These are phyloP conservation scores for Tetragonisca angustula DNA, from an alignment of 2,888 invertebrate species.

Conservation along the genomic window DNA sequence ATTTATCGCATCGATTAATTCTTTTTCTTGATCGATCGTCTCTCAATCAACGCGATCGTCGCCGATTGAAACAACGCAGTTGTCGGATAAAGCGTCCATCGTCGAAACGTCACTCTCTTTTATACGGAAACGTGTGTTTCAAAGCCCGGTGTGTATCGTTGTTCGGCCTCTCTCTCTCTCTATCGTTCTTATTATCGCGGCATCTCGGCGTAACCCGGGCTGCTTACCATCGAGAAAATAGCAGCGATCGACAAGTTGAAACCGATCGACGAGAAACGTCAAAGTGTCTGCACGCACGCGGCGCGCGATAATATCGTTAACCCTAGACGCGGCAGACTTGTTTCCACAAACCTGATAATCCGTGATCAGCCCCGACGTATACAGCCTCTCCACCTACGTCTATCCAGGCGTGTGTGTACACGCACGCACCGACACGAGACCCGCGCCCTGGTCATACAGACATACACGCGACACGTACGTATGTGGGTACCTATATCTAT, in stretches of 20 bases:
- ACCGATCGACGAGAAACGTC: constrained; percentile 57
- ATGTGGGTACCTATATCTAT: constrained; percentile 67
- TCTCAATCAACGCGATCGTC: not conserved
- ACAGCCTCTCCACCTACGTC: constrained; percentile 30
- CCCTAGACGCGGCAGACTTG: constrained; percentile 58
- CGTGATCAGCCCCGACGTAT: constrained; percentile 61
- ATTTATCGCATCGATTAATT: not conserved
- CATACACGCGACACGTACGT: constrained; percentile 12
- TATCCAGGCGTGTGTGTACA: not conserved
- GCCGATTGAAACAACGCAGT: constrained; percentile 6
- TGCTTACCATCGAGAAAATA: constrained; percentile 16
- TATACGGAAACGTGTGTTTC: not conserved
- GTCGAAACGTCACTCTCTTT: not conserved
- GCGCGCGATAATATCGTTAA: constrained; percentile 66
- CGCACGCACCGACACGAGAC: constrained; percentile 10
- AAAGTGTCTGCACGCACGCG: constrained; percentile 54
- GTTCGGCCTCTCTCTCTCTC: not conserved
- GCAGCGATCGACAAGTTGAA: constrained; percentile 42
- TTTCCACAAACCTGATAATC: constrained; percentile 71
- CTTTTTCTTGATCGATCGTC: not conserved
- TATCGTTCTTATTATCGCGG: constrained; percentile 7
- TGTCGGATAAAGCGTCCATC: constrained; percentile 1
- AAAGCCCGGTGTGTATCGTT: constrained; percentile 9
- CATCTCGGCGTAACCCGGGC: not conserved
- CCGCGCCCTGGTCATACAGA: constrained; percentile 3